Percentiles rank a stretch among this genome's conserved stretches.
Conservation (phyloP, 2,113 vertebrate species). For the Acanthochromis polyacanthus region DNA sequence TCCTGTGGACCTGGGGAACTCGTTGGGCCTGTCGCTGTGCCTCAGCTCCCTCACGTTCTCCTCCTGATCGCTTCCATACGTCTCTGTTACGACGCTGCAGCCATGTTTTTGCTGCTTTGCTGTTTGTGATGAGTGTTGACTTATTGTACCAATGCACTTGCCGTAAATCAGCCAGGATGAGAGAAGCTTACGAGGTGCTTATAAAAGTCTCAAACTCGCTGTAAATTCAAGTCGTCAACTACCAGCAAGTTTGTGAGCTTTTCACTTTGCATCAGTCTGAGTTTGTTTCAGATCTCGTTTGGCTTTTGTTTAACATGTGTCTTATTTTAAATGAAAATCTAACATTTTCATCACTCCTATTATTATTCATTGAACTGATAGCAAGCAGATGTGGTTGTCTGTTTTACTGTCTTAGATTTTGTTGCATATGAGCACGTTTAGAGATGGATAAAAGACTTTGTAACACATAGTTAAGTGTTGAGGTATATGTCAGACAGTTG, state of each 20-base stretch:
- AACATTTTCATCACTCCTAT: slow-evolving; percentile 6
- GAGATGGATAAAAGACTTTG: neutral
- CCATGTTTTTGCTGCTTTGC: slow-evolving; percentile 36
- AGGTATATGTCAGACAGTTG: neutral
- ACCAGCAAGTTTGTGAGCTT: slow-evolving; percentile 10
- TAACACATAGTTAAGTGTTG: neutral
- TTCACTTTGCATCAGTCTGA: neutral
- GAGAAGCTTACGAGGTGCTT: neutral
- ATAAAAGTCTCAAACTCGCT: slow-evolving; percentile 17
- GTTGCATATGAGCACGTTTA: neutral
- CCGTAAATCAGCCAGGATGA: slow-evolving; percentile 38
- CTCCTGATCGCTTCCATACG: slow-evolving; percentile 30
- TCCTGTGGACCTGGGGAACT: slow-evolving; percentile 76
- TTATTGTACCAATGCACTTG: slow-evolving; percentile 27
- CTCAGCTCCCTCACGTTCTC: slow-evolving; percentile 50
- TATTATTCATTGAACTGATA: slow-evolving; percentile 15
- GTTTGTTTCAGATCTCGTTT: neutral
- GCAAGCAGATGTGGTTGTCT: slow-evolving; percentile 17
- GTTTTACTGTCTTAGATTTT: slow-evolving; percentile 1
- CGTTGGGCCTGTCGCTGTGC: slow-evolving; percentile 68
- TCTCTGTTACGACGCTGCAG: slow-evolving; percentile 30
- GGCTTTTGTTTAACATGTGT: neutral
- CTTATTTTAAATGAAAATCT: neutral
- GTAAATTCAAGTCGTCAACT: slow-evolving; percentile 25
- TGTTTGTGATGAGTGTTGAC: slow-evolving; percentile 46